A percentile compares a stretch with the other conserved stretches of the same genome.
Conservation (phyloP, 2,888 invertebrate genomes). For the Strigamia maritima region DNA sequence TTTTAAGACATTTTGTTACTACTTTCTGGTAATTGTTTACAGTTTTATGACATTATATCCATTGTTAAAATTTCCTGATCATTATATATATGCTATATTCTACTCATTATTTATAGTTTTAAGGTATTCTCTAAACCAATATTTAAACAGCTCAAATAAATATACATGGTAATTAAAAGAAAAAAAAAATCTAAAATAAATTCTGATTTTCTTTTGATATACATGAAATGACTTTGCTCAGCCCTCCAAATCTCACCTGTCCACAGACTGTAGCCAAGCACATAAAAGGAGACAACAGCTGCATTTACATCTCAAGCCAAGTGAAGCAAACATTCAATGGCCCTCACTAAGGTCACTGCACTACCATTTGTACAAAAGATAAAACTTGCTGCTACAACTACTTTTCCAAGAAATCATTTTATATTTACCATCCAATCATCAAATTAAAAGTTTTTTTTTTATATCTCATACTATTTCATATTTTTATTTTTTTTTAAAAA, state of each 20-base stretch:
- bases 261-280: conserved; percentile 25
- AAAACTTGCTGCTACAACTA: neutral
- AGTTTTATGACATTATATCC: no score
- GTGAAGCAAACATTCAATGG: conserved; percentile 27
- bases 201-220: neutral
- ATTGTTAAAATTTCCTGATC: neutral
- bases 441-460: neutral
- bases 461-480: no score
- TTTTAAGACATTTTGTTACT: no score
- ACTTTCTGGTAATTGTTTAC: no score
- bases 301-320: conserved; percentile 27
- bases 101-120: no score
- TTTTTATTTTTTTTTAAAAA: no score
- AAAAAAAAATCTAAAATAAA: neutral
- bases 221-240: conserved; percentile 16
- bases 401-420: neutral
- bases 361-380: neutral
- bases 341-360: conserved; percentile 27
- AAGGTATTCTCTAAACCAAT: no score
- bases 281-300: conserved; percentile 22
- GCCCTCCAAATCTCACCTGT: conserved; percentile 16
- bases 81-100: no score
- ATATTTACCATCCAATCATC: neutral
- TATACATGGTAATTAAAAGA: no score
- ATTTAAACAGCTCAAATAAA: no score